Conservation (phyloP, 2,797 vertebrate genomes). For the Bradypodion ventrale region DNA sequence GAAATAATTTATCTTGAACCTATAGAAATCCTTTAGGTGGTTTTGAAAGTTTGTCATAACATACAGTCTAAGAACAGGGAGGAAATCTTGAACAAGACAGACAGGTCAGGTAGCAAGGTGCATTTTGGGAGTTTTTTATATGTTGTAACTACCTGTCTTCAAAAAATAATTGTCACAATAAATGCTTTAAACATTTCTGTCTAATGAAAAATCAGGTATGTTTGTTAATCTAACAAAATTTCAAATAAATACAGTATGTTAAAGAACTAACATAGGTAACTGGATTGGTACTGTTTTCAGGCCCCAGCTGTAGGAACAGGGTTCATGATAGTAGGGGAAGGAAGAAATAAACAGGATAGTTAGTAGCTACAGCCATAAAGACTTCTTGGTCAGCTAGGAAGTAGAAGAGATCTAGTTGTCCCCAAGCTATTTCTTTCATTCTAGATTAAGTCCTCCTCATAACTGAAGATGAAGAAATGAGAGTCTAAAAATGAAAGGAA, state of each 20-base stretch:
- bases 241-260: neutral
- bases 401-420: neutral
- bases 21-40: neutral
- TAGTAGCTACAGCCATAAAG: neutral
- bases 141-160: neutral
- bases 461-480: neutral
- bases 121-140: neutral
- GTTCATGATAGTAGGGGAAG: neutral
- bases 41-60: conserved; percentile 5
- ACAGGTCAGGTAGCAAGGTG: neutral
- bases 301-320: neutral
- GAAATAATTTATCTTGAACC: accelerated
- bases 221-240: neutral
- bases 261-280: neutral
- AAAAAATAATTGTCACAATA: neutral
- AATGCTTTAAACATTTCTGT: neutral
- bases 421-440: neutral
- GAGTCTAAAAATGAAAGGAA: neutral
- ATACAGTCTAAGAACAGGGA: neutral
- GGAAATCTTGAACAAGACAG: neutral
- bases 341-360: neutral
- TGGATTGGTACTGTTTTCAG: neutral
- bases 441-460: neutral
- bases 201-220: neutral
- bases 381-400: neutral